Evolutionary conservation across 2,888 invertebrate species (phyloP), one percentile per base, ranked within the genome.

Genomic region (Euplagia quadripunctaria): DNA sequence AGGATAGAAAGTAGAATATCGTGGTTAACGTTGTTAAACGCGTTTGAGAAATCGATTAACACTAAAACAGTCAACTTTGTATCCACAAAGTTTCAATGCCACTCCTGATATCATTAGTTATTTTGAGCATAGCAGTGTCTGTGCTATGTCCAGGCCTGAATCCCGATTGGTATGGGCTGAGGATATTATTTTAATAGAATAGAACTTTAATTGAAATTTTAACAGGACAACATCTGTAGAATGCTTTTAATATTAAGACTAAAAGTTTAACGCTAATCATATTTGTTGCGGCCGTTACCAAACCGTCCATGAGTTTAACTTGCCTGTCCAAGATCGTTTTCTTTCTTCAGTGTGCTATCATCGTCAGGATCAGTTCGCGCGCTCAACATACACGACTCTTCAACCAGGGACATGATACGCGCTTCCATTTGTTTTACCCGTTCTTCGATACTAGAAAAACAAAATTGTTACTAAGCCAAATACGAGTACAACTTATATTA

Each of bases 401-500:
- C 99, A 55, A 99, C 97, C 70, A 99, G 94, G 69, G 97, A 97
- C 96, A 98, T 98, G 79, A 99, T 99, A 89, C 98, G 98, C 7
- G 96, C 96, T 92, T 99, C 99, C 90, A 99, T 96, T 85, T 97
- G 97, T 87, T 98, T 98, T 66, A 99, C 97, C 91, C 98, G 99
- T 82, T 99, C 99, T 93, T 99, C 99, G 0, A 98, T 98, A 78
- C 99, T 99, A 70, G 17, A 41, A 63, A 70, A 71, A 52, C 43
- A 43, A 64, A 65, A 20, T 64, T 64, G 43, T 64, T 64, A 31
- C 3, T 46, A 31, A 31, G 61, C 61, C 6, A 31, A 12, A 6
- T 61, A 31, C 61, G 43, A 0, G 43, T 46, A 46, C 43, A 6
- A 8, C 8, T 4, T 9, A 46, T 46, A 46, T 46, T 46, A 31